Percentiles rank a stretch among this genome's conserved stretches.
Conservation (phyloP, 2,797 vertebrate genomes). For the Sebastes vulpes region DNA sequence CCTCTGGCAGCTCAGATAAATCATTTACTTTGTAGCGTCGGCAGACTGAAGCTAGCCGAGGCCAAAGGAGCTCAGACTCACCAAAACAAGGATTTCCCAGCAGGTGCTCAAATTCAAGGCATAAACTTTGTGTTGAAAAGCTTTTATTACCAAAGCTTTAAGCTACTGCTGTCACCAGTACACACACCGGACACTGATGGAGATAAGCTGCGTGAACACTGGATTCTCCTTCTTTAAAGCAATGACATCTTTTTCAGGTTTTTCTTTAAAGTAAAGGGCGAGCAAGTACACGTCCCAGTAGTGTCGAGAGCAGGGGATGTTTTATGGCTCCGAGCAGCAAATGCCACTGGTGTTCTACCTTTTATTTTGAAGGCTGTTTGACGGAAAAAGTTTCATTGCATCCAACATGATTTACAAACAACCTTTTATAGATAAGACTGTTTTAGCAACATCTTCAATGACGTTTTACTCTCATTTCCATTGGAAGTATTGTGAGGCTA, state of each 20-base stretch:
- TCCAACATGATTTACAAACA: neutral
- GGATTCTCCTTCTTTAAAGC: slow-evolving; percentile 6
- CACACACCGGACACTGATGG: neutral
- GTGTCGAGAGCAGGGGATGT: neutral
- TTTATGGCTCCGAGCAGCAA: neutral
- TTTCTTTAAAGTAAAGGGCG: neutral
- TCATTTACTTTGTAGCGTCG: neutral
- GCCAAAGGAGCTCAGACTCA: slow-evolving; percentile 4
- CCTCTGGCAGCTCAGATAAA: neutral
- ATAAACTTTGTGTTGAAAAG: slow-evolving; percentile 23
- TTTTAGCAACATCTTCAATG: neutral
- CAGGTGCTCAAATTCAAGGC: slow-evolving; percentile 5
- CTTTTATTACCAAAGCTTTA: slow-evolving; percentile 13
- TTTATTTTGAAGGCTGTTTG: neutral
- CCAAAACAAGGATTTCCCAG: slow-evolving; percentile 1
- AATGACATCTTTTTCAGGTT: neutral
- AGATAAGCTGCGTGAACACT: neutral
- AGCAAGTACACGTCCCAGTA: neutral
- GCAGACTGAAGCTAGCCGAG: neutral
- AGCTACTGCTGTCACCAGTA: neutral
- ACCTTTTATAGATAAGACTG: neutral
- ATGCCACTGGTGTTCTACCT: too few species aligned
- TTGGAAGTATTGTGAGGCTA: neutral
- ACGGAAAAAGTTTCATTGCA: neutral
- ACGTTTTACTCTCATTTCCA: neutral